phyloP scores from a whole-genome alignment of 2,113 vertebrate genomes.

The Corythaeola cristata region DNA sequence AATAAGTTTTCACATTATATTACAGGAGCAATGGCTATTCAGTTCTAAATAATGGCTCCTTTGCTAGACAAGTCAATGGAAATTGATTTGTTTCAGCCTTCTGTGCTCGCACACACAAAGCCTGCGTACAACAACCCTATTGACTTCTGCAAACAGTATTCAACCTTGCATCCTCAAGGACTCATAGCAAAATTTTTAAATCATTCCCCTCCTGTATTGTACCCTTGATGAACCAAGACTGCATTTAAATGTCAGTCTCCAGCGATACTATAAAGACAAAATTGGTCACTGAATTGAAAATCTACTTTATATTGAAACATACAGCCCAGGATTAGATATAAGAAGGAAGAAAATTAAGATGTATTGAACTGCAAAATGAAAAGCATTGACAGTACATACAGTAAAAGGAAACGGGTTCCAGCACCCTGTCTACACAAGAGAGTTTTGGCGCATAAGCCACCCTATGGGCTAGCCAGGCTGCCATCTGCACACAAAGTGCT shows the following conservation, averaged over 20 bases:
- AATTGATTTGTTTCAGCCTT: conserved; percentile 82
- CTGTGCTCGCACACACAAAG: conserved; percentile 72
- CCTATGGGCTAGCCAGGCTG: neutral
- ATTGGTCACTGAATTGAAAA: conserved; percentile 24
- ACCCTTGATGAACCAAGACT: conserved; percentile 49
- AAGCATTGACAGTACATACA: neutral
- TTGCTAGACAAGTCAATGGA: conserved; percentile 80
- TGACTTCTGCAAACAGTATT: conserved; percentile 76
- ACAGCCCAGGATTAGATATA: neutral
- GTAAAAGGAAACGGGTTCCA: neutral
- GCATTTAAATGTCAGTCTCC: conserved; percentile 60
- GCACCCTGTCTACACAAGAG: neutral
- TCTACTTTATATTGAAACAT: conserved; percentile 38
- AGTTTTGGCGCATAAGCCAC: neutral
- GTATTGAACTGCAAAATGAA: conserved; percentile 24
- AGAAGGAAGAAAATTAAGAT: conserved; percentile 47
- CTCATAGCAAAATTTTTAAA: conserved; percentile 69
- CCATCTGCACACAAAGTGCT: neutral
- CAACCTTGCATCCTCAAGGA: conserved; percentile 77
- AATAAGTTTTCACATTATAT: conserved; percentile 79
- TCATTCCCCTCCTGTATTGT: conserved; percentile 46
- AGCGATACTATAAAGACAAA: conserved; percentile 11
- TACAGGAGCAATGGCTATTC: conserved; percentile 71
- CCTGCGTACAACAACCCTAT: conserved; percentile 71
- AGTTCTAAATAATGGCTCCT: conserved; percentile 79